These are phyloP conservation scores for Cheumatopsyche charites DNA, from an alignment of 1,140 invertebrate species.

Conservation along the genomic window DNA sequence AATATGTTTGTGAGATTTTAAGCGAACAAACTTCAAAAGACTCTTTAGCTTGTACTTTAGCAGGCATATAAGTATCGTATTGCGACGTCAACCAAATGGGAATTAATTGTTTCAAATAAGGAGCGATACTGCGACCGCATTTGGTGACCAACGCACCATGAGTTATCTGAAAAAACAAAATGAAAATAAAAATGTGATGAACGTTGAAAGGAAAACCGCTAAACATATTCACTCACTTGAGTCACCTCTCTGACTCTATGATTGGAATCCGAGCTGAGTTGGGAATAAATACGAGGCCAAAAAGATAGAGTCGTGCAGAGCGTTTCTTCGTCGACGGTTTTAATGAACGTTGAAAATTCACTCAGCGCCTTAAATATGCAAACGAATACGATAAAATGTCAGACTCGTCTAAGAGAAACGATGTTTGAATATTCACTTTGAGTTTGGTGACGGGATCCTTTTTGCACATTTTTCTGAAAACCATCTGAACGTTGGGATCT, in stretches of 20 bases:
- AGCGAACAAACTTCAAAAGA: slow-evolving; percentile 66
- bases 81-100: slow-evolving; percentile 79
- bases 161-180: slow-evolving; percentile 60
- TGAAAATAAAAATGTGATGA: background rate
- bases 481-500: slow-evolving; percentile 68
- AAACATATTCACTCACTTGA: slow-evolving; percentile 50
- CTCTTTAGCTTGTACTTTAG: slow-evolving; percentile 72
- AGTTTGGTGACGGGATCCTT: slow-evolving; percentile 85
- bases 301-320: slow-evolving; percentile 73
- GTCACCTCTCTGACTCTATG: slow-evolving; percentile 78
- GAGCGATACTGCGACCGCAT: slow-evolving; percentile 76
- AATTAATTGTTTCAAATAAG: slow-evolving; percentile 76
- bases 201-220: background rate
- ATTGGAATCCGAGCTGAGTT: slow-evolving; percentile 76
- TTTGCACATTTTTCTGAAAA: slow-evolving; percentile 80
- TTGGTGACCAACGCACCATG: slow-evolving; percentile 70
- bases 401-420: too few relatives aligned
- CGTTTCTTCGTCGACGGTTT: slow-evolving; percentile 64
- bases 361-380: slow-evolving; percentile 69
- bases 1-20: slow-evolving; percentile 11
- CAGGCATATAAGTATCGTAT: slow-evolving; percentile 81
- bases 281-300: slow-evolving; percentile 79
- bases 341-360: slow-evolving; percentile 74
- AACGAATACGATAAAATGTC: background rate
- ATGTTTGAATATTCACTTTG: slow-evolving; percentile 76